Evolutionary conservation across 2,888 invertebrate species (phyloP).

Genomic region (Cryptus viduatorius): DNA sequence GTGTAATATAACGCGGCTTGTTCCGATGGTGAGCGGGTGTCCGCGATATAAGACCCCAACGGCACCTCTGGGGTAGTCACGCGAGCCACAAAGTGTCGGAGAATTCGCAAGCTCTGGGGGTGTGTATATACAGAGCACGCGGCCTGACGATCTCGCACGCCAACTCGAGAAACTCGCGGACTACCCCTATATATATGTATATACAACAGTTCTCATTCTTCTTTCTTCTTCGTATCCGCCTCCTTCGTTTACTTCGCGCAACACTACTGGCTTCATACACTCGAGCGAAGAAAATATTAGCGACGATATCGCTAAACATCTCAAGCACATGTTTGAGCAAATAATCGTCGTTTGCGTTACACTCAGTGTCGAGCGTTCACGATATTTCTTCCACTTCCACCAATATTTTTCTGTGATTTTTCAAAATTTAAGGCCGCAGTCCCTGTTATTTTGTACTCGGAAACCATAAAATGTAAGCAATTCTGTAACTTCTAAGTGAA

Average conservation of each 20-base stretch:
- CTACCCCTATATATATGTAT: not conserved
- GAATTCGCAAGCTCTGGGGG: constrained; percentile 30
- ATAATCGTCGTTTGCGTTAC: constrained; percentile 60
- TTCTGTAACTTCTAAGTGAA: not conserved
- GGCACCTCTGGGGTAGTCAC: constrained; percentile 61
- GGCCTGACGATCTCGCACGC: constrained; percentile 47
- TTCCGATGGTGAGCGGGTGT: constrained; percentile 41
- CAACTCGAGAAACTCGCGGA: constrained; percentile 65
- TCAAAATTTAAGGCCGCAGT: not conserved
- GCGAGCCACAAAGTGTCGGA: constrained; percentile 61
- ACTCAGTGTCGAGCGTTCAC: constrained; percentile 42
- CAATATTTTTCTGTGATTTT: constrained; percentile 39
- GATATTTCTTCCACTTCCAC: no score
- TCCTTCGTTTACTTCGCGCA: constrained; percentile 44
- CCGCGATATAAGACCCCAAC: constrained; percentile 52
- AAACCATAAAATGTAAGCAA: not conserved
- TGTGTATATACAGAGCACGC: not conserved
- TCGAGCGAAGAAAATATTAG: constrained; percentile 63
- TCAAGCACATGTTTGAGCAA: constrained; percentile 47
- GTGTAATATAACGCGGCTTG: not conserved
- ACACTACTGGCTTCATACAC: constrained; percentile 19
- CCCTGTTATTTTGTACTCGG: not conserved
- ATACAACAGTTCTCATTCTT: constrained; percentile 8
- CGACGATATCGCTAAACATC: constrained; percentile 49
- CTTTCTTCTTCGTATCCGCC: constrained; percentile 53